A percentile compares a stretch with the other conserved stretches of the same genome.
phyloP scores from a whole-genome alignment of 2,888 invertebrate genomes.

The Eucriotettix oculatus region DNA sequence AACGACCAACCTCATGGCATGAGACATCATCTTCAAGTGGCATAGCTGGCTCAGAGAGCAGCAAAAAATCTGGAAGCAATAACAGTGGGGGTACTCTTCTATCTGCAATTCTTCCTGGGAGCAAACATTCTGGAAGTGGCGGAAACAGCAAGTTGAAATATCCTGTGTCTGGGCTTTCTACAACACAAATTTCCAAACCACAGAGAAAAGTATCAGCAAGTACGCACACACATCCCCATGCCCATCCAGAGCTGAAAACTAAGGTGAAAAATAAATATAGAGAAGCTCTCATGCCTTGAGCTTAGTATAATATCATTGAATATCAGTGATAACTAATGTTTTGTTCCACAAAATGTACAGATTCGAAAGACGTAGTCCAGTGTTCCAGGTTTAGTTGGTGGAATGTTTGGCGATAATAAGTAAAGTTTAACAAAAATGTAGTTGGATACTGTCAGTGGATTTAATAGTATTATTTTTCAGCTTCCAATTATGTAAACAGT shows the following conservation, averaged over 20 bases:
- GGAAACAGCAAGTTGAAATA: slow-evolving; percentile 35
- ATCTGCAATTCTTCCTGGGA: slow-evolving; percentile 4
- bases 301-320: neutral
- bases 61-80: neutral
- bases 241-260: neutral
- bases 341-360: too few relatives aligned
- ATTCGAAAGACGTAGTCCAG: too few relatives aligned
- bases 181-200: slow-evolving; percentile 38
- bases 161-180: slow-evolving; percentile 46
- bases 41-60: neutral
- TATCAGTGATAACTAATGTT: too few relatives aligned
- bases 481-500: neutral
- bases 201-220: slow-evolving; percentile 27
- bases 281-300: neutral
- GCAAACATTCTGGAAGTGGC: slow-evolving; percentile 24
- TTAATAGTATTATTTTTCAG: neutral
- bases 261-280: neutral
- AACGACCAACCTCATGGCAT: neutral
- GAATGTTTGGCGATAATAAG: too few relatives aligned
- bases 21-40: neutral
- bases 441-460: neutral
- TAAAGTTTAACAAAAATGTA: too few relatives aligned
- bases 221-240: slow-evolving; percentile 12
- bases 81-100: neutral
- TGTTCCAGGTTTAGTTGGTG: too few relatives aligned